Evolutionary conservation across 2,797 vertebrate genomes (phyloP).

Genomic region (Sus cebifrons): DNA sequence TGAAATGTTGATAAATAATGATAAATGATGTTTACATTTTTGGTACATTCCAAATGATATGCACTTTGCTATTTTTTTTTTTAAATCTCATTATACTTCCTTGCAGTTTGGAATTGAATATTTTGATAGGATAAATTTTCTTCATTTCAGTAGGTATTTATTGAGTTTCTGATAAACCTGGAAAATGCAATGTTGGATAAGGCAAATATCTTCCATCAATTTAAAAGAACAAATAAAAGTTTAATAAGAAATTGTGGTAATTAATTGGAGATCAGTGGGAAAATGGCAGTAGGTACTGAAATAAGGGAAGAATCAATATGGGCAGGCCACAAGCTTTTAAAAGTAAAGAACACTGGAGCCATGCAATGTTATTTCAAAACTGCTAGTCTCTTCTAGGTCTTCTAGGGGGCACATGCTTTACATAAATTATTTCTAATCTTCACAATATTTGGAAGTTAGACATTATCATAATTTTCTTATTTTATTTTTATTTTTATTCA

Average conservation of each 20-base stretch:
- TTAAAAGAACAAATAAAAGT: background rate
- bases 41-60: background rate
- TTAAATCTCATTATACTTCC: background rate
- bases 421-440: background rate
- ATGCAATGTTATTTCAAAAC: background rate
- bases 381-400: background rate
- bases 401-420: background rate
- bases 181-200: background rate
- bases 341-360: background rate
- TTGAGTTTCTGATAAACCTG: background rate
- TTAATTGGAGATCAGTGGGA: background rate
- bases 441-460: background rate
- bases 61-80: background rate
- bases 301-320: background rate
- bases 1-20: constrained; percentile 12
- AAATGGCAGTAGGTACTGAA: background rate
- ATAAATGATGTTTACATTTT: background rate
- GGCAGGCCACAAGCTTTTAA: background rate
- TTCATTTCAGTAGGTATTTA: background rate
- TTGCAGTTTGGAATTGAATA: background rate
- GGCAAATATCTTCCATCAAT: background rate
- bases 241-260: background rate
- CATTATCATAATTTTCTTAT: background rate
- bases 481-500: no score
- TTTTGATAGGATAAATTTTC: background rate